Evolutionary conservation across 30 jellyfish, hydroid and myxozoan species (phyloP).

Genomic region (Aurelia sp.): DNA sequence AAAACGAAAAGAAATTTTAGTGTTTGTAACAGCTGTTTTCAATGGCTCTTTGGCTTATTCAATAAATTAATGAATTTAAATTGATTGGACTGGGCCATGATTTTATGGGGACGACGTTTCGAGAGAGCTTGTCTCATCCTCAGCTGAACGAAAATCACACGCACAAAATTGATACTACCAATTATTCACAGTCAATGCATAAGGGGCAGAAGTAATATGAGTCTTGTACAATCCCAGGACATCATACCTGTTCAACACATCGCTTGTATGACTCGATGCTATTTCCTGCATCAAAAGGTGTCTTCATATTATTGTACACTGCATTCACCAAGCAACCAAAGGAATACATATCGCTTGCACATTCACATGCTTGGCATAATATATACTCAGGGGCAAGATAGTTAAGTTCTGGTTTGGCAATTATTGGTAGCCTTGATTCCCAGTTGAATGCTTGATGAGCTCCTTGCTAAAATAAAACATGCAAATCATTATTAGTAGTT

Average conservation of each 20-base stretch:
- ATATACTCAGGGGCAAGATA: slow-evolving; percentile 89
- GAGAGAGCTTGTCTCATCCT: no score
- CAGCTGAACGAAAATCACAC: no score
- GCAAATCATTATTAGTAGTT: neutral
- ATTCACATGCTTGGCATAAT: slow-evolving; percentile 59
- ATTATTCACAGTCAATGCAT: no score
- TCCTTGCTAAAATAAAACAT: slow-evolving; percentile 29
- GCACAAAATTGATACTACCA: no score
- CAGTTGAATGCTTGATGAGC: slow-evolving; percentile 44
- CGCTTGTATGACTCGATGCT: slow-evolving; percentile 71
- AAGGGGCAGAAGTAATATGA: no score
- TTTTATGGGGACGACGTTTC: no score
- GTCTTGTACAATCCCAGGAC: no score
- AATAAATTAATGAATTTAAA: no score
- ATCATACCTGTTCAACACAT: slow-evolving; percentile 88
- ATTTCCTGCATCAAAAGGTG: slow-evolving; percentile 92
- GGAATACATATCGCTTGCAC: slow-evolving; percentile 83
- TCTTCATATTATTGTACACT: slow-evolving; percentile 67
- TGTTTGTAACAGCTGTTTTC: no score
- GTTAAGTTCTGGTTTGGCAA: slow-evolving; percentile 86
- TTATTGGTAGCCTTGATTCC: slow-evolving; percentile 59
- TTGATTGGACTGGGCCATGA: no score
- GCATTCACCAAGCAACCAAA: slow-evolving; percentile 89
- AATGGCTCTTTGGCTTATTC: no score
- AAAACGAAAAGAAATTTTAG: no score